Evolutionary conservation across 2,113 vertebrate species (phyloP).

Genomic region (Anoplopoma fimbria): DNA sequence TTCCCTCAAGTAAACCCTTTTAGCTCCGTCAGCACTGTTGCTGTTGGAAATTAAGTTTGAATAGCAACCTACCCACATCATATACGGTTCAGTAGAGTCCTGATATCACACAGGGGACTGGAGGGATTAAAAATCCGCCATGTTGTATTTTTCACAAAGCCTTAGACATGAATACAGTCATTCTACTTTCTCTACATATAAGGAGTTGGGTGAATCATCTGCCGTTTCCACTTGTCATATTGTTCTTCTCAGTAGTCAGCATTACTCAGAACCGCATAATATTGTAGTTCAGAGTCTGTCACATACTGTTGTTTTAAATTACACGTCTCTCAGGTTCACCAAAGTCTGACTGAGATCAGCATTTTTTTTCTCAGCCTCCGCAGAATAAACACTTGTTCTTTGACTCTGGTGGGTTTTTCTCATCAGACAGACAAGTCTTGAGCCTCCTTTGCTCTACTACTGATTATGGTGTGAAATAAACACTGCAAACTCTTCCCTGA

Average conservation of each 20-base stretch:
- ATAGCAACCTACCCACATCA: not conserved
- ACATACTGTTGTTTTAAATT: constrained; percentile 20
- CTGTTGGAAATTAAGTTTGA: not conserved
- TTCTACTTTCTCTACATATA: not conserved
- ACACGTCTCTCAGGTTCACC: constrained; percentile 11
- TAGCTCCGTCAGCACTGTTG: no score
- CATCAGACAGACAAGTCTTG: not conserved
- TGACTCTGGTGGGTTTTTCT: not conserved
- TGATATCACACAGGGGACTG: not conserved
- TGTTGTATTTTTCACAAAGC: constrained; percentile 24
- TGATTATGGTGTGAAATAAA: constrained; percentile 13
- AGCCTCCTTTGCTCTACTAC: not conserved
- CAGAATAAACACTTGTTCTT: constrained; percentile 16
- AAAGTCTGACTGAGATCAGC: constrained; percentile 28
- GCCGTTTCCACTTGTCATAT: constrained; percentile 2
- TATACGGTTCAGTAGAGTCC: not conserved
- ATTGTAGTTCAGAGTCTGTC: constrained; percentile 6
- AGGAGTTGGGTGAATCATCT: not conserved
- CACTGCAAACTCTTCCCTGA: not conserved
- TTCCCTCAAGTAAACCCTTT: no score
- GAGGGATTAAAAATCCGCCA: constrained; percentile 37
- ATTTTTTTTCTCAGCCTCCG: constrained; percentile 24
- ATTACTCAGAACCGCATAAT: constrained; percentile 3
- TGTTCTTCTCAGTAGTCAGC: not conserved
- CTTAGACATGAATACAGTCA: not conserved